Percentiles rank a stretch among this genome's conserved stretches.
phyloP scores from a whole-genome alignment of 64 coral and sea anemone species.

The Platygyra sinensis region DNA sequence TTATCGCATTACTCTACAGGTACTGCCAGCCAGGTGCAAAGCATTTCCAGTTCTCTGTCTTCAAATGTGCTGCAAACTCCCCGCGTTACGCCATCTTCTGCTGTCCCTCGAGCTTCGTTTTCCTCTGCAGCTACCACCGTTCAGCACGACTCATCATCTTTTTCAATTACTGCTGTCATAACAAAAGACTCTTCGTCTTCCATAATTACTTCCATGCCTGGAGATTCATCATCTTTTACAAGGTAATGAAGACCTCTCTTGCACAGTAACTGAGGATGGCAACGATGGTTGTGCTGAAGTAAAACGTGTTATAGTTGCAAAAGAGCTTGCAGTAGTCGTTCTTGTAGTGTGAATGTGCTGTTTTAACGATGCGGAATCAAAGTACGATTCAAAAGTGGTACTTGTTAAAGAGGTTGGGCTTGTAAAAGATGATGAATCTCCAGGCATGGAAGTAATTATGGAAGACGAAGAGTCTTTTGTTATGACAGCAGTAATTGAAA shows the following conservation, averaged over 20 bases:
- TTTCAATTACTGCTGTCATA: neutral
- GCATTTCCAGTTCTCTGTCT: neutral
- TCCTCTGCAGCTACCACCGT: neutral
- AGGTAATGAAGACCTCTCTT: neutral
- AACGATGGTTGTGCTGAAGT: constrained; percentile 8
- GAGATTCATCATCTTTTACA: neutral
- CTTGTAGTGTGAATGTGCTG: neutral
- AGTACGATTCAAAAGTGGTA: neutral
- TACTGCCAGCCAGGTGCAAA: neutral
- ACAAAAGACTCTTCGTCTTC: neutral
- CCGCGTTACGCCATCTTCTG: neutral
- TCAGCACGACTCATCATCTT: neutral
- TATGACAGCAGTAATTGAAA: neutral
- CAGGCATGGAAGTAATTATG: neutral
- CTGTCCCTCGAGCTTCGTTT: neutral
- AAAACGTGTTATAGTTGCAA: neutral
- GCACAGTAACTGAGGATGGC: neutral
- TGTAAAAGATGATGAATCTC: neutral
- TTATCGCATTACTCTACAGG: constrained; percentile 42
- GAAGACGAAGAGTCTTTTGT: neutral
- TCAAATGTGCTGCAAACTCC: neutral
- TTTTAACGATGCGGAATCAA: neutral
- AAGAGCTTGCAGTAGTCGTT: neutral
- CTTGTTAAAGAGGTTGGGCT: neutral
- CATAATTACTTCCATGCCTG: neutral